Conservation (phyloP, 2,113 vertebrate genomes). For the Xiphophorus maculatus region DNA sequence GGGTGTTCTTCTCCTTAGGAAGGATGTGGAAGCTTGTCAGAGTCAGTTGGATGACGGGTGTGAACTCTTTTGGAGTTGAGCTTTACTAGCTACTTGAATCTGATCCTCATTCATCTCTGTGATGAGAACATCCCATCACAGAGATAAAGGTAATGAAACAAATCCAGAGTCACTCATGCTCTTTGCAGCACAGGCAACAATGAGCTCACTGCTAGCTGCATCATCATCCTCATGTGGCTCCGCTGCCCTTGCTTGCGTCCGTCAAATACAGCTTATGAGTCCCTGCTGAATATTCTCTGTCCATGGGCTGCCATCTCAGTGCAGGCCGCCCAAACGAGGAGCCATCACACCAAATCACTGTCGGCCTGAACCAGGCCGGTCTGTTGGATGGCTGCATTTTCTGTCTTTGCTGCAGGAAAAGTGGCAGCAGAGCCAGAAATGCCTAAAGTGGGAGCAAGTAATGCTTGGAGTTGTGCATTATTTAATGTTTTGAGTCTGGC, state of each 20-base stretch:
- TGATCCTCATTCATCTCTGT: constrained; percentile 65
- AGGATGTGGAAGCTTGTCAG: no score
- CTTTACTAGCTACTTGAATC: constrained; percentile 56
- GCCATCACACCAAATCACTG: constrained; percentile 62
- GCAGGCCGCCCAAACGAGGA: constrained; percentile 44
- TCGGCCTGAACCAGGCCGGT: constrained; percentile 43
- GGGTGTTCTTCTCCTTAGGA: no score
- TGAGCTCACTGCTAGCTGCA: constrained; percentile 35
- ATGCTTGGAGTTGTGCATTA: neutral
- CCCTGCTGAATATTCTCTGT: constrained; percentile 58
- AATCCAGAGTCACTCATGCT: constrained; percentile 50
- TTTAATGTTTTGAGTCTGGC: constrained; percentile 8
- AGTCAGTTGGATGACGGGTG: no score
- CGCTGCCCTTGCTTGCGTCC: constrained; percentile 39
- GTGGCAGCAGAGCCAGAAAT: constrained; percentile 8
- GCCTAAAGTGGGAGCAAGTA: constrained; percentile 6
- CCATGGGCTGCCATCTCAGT: constrained; percentile 56
- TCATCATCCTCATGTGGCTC: constrained; percentile 36
- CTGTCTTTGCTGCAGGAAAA: constrained; percentile 15
- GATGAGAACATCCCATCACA: constrained; percentile 31
- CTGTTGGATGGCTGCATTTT: constrained; percentile 24
- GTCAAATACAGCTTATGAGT: constrained; percentile 56
- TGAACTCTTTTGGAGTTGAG: constrained; percentile 15
- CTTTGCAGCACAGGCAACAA: constrained; percentile 33
- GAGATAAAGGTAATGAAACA: constrained; percentile 67